Evolutionary conservation across 2,888 invertebrate species (phyloP), one percentile per base, ranked within the genome.

Genomic region (Julus scanicus): DNA sequence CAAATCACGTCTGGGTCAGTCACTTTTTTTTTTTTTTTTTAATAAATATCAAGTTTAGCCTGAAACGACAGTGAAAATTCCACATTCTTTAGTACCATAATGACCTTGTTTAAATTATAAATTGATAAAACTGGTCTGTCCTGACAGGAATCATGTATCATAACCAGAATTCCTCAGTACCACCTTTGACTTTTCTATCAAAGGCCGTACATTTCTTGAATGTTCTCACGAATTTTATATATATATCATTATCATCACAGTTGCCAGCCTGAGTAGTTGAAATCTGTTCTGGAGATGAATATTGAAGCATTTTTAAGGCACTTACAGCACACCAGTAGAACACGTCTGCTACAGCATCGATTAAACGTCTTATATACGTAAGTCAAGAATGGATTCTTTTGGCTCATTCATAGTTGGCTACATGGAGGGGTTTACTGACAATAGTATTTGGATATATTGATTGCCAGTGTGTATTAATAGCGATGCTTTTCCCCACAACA

Each of bases 1-100:
- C 96, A 96, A 96, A 96, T 96, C 96, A 96, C 96, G 96, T 96
- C 96, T 96, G 96, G 96, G 53, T 53, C 53, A 53, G 3, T 3
- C 13, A 53, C 17, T 53, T 53, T 17, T 53, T 53, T 9, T 53
- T 53, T 44, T 44, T 44, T 44, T 44, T 44, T 44, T 44, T 44
- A 44, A 44, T 29, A 29, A 29, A 29, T 29, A 29, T 29, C 29
- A 29, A 29, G 29, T 29, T 29, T 29, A 29, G 29, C 29, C 29
- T 29, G 29, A 29, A 29, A 29, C 29, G 29, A 29, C 29, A 29
- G 29, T 29, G 29, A 29, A 29, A 29, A 29, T 29, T 29, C 29
- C 29, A 29, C 29, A 29, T 29, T 29, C 29, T 29, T 29, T 29
- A 29, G 29, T 29, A 1, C 29, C 29, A 29, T 29, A 29, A 8